Percentiles rank a stretch among this genome's conserved stretches.
phyloP scores from a whole-genome alignment of 2,888 invertebrate species.

The Dusona sp. region DNA sequence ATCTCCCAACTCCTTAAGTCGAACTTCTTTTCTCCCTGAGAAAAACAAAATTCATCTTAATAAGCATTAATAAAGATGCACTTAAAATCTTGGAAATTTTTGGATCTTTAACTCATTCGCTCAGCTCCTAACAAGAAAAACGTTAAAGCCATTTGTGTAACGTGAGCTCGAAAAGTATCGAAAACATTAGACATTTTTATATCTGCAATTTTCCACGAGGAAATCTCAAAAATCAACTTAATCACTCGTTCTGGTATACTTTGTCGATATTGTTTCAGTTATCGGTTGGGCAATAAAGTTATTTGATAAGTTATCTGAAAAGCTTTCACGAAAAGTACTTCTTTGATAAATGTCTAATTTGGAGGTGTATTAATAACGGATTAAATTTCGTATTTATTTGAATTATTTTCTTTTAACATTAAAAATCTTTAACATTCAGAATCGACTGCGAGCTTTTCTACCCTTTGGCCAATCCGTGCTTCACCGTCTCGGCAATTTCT shows the following conservation, averaged over 20 bases:
- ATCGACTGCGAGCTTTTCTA: slow-evolving; percentile 31
- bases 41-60: slow-evolving; percentile 20
- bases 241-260: not conserved
- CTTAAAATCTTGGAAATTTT: slow-evolving; percentile 15
- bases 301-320: not conserved
- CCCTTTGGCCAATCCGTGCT: slow-evolving; percentile 25
- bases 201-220: not conserved
- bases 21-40: slow-evolving; percentile 23
- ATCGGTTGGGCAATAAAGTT: not conserved
- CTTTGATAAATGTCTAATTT: not conserved
- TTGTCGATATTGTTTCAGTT: not conserved
- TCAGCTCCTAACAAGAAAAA: not conserved
- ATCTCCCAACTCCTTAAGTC: not conserved
- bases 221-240: not conserved
- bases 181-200: not conserved
- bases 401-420: not conserved
- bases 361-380: not conserved
- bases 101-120: not conserved
- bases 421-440: not conserved
- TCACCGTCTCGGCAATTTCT: slow-evolving; percentile 35
- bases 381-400: not conserved
- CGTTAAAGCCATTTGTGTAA: not conserved
- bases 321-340: not conserved
- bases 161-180: not conserved
- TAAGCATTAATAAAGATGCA: slow-evolving; percentile 23